Evolutionary conservation across 2,888 invertebrate genomes (phyloP), one percentile per base, ranked within the genome.

Genomic region (Cyrtodaria siliqua): DNA sequence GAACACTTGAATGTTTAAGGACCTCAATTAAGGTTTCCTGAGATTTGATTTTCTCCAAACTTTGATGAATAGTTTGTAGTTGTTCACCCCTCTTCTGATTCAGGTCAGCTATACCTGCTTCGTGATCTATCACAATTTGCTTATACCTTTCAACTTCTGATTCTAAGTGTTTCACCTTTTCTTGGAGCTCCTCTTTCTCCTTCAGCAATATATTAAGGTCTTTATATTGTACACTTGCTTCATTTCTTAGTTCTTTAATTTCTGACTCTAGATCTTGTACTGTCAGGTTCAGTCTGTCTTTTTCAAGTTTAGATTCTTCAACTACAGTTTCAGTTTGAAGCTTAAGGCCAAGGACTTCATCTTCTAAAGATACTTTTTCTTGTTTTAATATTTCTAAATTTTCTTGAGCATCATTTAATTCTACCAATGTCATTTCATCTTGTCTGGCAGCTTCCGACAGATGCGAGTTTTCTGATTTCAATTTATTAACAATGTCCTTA

Each of bases 41-140:
- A 24, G 61, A 16, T 23, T 74, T 50, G 33, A 61, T 38, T 33
- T 68, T 76, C 23, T 70, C 72, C n/a, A 69, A 49, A 16, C 73
- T 69, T 38, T 78, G 68, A 20, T 82, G 60, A 6, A 86, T 9
- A 24, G 70, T 63, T 26, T 71, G 73, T n/a, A 68, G 38, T 16
- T 80, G 63, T 16, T 72, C 78, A 9, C 72, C 56, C 44, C 67
- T 70, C 57, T 79, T 82, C 29, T 83, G 62, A 64, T 86, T 85
- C 18, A 87, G 70, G 16, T 87, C 78, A 52, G 70, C 55, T 55
- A 86, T 82, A 20, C 82, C 83, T 29, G 69, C 50, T 64, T 85
- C 81, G 20, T 72, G 75, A 56, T 77, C 85, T 57, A 33, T 63
- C 8, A 85, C 53, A 50, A 55, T 42, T 23, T 83, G 57, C 67